phyloP scores from a whole-genome alignment of 2,113 vertebrate species.

The Athene noctua region DNA sequence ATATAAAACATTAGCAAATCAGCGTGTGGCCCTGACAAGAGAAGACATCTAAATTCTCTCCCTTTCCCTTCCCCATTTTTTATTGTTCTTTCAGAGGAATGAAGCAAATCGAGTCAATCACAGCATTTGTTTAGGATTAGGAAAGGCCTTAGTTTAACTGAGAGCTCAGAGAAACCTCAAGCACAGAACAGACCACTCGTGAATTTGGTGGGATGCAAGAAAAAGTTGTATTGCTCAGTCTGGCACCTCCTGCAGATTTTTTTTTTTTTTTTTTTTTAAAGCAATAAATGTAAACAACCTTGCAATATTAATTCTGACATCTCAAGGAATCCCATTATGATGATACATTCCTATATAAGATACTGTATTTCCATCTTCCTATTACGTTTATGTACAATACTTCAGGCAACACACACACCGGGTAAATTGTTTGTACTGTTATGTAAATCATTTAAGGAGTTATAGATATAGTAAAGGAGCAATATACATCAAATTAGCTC shows the following conservation, averaged over 20 bases:
- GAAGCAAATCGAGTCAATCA: background rate
- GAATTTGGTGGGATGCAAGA: background rate
- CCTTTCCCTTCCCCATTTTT: background rate
- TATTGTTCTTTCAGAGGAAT: background rate
- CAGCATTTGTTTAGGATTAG: background rate
- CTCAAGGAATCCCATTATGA: background rate
- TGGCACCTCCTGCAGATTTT: background rate
- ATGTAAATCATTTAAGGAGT: background rate
- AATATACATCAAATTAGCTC: background rate
- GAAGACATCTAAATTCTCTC: background rate
- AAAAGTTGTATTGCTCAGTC: background rate
- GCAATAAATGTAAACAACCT: background rate
- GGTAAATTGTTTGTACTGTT: background rate
- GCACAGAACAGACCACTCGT: background rate
- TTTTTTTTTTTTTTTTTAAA: too few relatives aligned
- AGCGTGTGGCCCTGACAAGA: background rate
- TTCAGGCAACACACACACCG: background rate
- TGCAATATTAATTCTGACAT: background rate
- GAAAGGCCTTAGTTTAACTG: background rate
- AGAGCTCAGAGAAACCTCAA: background rate
- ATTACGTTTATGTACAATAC: background rate
- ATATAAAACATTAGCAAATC: conserved; percentile 1
- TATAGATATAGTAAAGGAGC: background rate
- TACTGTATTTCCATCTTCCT: background rate
- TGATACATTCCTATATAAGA: background rate